Percentiles rank a stretch among this genome's conserved stretches.
Conservation (phyloP, 2,113 vertebrate genomes). For the Colius striatus region DNA sequence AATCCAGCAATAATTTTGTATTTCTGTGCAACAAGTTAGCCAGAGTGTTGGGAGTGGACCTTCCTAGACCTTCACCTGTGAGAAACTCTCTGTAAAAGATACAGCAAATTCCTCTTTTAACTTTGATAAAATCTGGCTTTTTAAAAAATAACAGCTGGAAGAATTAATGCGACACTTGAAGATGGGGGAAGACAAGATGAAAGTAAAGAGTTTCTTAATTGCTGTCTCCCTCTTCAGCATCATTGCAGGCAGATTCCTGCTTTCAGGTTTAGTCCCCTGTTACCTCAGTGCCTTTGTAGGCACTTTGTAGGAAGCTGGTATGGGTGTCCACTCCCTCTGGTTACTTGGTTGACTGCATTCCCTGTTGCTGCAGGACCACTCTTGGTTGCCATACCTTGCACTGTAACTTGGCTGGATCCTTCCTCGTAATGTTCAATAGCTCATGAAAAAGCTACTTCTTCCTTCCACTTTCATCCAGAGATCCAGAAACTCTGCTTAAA, state of each 20-base stretch:
- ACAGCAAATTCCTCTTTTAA: neutral
- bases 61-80: neutral
- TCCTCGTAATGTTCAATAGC: neutral
- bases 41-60: neutral
- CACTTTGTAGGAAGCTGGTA: neutral
- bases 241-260: neutral
- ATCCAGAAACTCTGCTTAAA: neutral
- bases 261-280: neutral
- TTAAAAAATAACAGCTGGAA: neutral
- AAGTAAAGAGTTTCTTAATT: neutral
- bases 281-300: neutral
- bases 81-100: neutral
- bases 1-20: neutral
- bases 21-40: neutral
- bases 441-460: neutral
- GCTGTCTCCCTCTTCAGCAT: neutral
- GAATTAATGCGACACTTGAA: neutral
- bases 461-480: neutral
- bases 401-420: neutral
- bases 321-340: neutral
- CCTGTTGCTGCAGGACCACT: fast-evolving
- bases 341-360: neutral
- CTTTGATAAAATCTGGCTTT: neutral
- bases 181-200: neutral
- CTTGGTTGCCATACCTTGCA: neutral